Conservation (phyloP, 2,888 invertebrate genomes). For the Aphelenchoides bicaudatus region DNA sequence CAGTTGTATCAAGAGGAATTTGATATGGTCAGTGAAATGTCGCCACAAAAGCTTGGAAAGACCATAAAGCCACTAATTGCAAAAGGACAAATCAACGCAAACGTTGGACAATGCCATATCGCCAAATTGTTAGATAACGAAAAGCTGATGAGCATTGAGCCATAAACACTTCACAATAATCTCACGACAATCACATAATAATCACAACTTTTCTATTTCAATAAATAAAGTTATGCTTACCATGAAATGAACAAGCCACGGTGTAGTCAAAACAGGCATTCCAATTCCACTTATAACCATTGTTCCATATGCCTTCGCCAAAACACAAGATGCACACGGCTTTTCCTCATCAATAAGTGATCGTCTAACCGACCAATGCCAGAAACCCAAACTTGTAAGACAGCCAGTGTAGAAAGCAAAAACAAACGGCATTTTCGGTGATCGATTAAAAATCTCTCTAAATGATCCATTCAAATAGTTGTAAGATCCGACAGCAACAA, state of each 20-base stretch:
- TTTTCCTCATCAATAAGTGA: constrained; percentile 24
- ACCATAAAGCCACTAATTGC: neutral
- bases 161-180: neutral
- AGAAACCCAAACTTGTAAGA: constrained; percentile 42
- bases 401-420: constrained; percentile 46
- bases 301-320: constrained; percentile 36
- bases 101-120: constrained; percentile 1
- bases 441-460: constrained; percentile 38
- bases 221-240: constrained; percentile 27
- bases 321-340: constrained; percentile 33
- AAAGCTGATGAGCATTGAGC: constrained; percentile 1
- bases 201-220: neutral
- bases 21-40: neutral
- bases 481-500: neutral
- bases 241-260: constrained; percentile 47
- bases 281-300: too few species aligned
- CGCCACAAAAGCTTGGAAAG: neutral
- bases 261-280: constrained; percentile 47
- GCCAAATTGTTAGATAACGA: constrained; percentile 3
- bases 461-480: constrained; percentile 30
- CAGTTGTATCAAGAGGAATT: constrained; percentile 9
- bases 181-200: neutral
- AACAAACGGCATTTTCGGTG: constrained; percentile 47
- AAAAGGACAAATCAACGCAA: neutral
- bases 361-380: constrained; percentile 23